phyloP scores from a whole-genome alignment of 2,113 vertebrate genomes.

The Boleophthalmus pectinirostris region DNA sequence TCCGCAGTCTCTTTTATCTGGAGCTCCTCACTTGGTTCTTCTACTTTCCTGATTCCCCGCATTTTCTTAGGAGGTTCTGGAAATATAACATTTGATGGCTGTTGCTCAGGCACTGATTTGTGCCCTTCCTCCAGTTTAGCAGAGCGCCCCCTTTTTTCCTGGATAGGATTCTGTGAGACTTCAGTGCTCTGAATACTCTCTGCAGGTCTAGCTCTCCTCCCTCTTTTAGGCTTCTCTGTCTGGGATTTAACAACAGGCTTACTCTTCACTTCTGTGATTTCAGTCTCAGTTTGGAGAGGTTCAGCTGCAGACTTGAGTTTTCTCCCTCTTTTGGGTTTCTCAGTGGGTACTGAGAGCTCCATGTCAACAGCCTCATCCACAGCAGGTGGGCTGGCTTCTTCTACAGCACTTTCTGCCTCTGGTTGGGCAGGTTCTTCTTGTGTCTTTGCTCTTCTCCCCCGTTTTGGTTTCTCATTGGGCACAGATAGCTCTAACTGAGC shows the following conservation, averaged over 20 bases:
- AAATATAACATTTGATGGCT: neutral
- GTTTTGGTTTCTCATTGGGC: conserved; percentile 29
- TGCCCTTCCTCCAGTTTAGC: conserved; percentile 27
- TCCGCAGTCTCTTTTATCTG: conserved; percentile 11
- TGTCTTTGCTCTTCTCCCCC: conserved; percentile 54
- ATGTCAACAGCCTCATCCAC: neutral
- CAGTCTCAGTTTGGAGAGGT: neutral
- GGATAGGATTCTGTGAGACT: conserved; percentile 27
- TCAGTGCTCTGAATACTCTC: neutral
- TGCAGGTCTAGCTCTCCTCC: conserved; percentile 31
- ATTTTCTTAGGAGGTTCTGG: conserved; percentile 35
- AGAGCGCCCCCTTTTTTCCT: conserved; percentile 49
- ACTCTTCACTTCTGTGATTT: neutral
- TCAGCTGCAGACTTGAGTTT: conserved; percentile 13
- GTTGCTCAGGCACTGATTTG: neutral
- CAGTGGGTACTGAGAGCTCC: neutral
- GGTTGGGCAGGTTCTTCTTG: conserved; percentile 13
- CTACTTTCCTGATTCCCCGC: conserved; percentile 38
- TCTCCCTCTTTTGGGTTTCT: conserved; percentile 23
- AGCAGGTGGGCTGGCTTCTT: neutral
- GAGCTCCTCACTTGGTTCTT: conserved; percentile 21
- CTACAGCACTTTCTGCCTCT: conserved; percentile 5
- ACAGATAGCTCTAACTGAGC: conserved; percentile 3
- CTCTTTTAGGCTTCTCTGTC: conserved; percentile 37
- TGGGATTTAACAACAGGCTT: neutral